A percentile compares a stretch with the other conserved stretches of the same genome.
These are phyloP conservation scores for Chlorodrepanis virens DNA, from an alignment of 2,113 vertebrate species.

Conservation along the genomic window DNA sequence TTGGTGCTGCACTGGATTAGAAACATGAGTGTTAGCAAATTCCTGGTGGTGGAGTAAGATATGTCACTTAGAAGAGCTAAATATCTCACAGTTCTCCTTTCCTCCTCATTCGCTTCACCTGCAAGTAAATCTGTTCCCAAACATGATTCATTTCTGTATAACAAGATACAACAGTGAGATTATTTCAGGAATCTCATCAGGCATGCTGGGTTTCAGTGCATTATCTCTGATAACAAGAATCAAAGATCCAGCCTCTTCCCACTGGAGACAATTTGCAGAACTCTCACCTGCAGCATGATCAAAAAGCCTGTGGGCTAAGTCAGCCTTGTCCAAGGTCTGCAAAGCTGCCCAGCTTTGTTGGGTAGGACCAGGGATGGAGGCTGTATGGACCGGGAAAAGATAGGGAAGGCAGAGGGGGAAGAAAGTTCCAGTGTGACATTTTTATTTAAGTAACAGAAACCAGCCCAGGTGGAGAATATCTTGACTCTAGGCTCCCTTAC, in stretches of 20 bases:
- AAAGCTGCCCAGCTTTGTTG: neutral
- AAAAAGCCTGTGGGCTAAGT: neutral
- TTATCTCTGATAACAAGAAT: constrained; percentile 24
- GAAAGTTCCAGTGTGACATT: neutral
- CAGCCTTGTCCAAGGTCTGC: neutral
- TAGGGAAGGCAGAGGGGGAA: neutral
- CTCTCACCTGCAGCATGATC: neutral
- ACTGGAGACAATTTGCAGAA: neutral
- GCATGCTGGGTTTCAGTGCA: neutral
- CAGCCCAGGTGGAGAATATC: neutral
- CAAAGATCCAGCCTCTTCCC: neutral
- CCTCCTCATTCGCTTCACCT: neutral
- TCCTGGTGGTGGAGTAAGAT: neutral
- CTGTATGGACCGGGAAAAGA: neutral
- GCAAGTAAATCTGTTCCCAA: constrained; percentile 14
- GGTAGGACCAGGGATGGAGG: neutral
- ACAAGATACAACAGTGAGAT: constrained; percentile 56
- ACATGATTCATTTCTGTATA: constrained; percentile 51
- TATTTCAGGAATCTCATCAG: constrained; percentile 20
- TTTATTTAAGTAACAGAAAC: neutral
- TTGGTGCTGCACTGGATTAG: neutral
- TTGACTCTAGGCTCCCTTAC: neutral
- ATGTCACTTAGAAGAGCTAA: neutral
- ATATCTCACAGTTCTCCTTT: neutral
- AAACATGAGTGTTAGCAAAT: neutral